Evolutionary conservation across 53 echinoderm and acorn worm genomes (phyloP).

Genomic region (Luidia sarsii): DNA sequence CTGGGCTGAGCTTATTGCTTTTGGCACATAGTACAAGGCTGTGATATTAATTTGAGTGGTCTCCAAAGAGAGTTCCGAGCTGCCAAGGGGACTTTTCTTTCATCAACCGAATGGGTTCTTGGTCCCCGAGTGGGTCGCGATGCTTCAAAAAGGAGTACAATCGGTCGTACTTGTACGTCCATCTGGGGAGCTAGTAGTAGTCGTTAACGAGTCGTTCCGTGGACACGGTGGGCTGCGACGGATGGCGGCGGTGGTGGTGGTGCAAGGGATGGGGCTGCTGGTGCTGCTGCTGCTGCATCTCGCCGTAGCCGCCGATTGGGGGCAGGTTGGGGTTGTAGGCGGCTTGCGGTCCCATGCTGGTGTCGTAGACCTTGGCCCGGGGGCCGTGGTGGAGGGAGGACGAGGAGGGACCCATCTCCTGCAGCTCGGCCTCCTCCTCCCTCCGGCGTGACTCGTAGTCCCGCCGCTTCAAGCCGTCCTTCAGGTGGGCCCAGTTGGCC

Average conservation of each 20-base stretch:
- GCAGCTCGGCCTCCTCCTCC: slow-evolving; percentile 51
- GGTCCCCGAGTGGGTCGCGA: no score
- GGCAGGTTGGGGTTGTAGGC: slow-evolving; percentile 32
- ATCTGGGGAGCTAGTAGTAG: slow-evolving; percentile 37
- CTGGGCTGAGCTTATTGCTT: no score
- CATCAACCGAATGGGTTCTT: no score
- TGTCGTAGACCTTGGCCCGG: slow-evolving; percentile 39
- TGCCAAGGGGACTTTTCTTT: no score
- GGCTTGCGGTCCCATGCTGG: slow-evolving; percentile 25
- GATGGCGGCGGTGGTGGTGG: slow-evolving; percentile 29
- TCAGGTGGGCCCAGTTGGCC: slow-evolving; percentile 63
- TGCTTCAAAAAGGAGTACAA: no score
- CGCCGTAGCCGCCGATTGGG: slow-evolving; percentile 38
- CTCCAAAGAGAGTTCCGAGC: no score
- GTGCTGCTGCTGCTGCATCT: slow-evolving; percentile 9
- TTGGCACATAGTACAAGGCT: no score
- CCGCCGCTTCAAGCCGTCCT: slow-evolving; percentile 64
- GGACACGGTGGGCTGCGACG: slow-evolving; percentile 43
- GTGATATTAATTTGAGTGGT: no score
- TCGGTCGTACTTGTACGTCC: no score
- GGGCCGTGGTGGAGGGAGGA: neutral
- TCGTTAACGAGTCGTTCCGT: slow-evolving; percentile 44
- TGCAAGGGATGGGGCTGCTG: slow-evolving; percentile 4
- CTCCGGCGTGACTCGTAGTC: slow-evolving; percentile 57
- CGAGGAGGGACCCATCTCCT: slow-evolving; percentile 31